Evolutionary conservation across 1,140 invertebrate species (phyloP), one percentile per base, ranked within the genome.

Genomic region (Melitaea cinxia): DNA sequence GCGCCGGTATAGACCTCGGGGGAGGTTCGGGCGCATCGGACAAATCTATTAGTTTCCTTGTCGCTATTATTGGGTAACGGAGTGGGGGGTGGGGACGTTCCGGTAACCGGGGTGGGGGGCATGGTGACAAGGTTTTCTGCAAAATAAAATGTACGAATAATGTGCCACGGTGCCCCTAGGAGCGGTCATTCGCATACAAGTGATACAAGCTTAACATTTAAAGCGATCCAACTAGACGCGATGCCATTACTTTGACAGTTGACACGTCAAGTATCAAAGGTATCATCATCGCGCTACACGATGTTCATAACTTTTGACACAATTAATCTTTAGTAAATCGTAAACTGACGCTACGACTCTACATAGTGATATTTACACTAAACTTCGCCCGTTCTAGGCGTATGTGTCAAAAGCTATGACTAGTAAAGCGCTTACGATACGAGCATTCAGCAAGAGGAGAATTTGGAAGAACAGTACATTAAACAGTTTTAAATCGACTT

Each of bases 41-140:
- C 49, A 85, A 24, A 71, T 89, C 85, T 52, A 89, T 70, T 67
- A 89, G 68, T 77, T 81, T 80, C 74, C 77, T 83, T 68, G 87
- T 89, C 73, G 78, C 85, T 67, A 89, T 73, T 28, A 89, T 89
- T 66, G 87, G 87, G 70, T 89, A 89, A 65, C 87, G 82, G 77
- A 77, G 58, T 64, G 84, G 78, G 72, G 72, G 73, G 59, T 78
- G 72, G 75, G 86, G 87, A 72, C 87, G 85, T 81, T 82, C 83
- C 75, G 84, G 80, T 86, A 89, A 83, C 75, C 84, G 80, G 71
- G 87, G 85, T 78, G 84, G 83, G 75, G 78, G 61, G 70, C 80
- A 77, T 82, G 83, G 81, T 80, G 84, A 78, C 77, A 87, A 72
- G 77, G 88, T 86, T 77, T 82, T 88, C 85, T 90, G 87, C 73